Evolutionary conservation across 1,140 invertebrate species (phyloP), one percentile per base, ranked within the genome.

Genomic region (Hypothenemus hampei): DNA sequence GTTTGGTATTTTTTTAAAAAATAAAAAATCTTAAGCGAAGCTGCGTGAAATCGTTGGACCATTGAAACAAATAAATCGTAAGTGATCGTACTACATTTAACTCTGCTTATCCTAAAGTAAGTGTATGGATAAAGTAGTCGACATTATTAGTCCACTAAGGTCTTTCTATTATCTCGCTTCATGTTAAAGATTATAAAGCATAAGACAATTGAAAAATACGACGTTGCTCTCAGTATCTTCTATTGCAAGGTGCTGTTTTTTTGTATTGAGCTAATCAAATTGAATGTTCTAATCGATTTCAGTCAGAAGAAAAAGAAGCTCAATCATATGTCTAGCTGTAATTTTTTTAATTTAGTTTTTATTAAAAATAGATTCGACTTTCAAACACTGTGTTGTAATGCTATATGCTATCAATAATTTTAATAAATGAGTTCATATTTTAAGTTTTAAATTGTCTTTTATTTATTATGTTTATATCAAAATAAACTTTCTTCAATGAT

Each of bases 381-480:
- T 53, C 36, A 36, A 57, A 65, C n/a, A 69, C 63, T 68, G 62
- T 68, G 68, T 69, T 69, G 66, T 68, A 68, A 55, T 66, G 65
- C 68, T 39, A 67, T 65, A 49, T 50, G 48, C 21, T 44, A 44
- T 44, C 5, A 43, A 66, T 59, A 61, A 65, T 68, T 69, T 68
- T 64, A 69, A 67, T 69, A 65, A 67, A 68, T 68, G 66, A 68
- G 68, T 65, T 66, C 61, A 64, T 68, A 69, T 69, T 69, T 68
- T 69, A 69, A 64, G 58, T 66, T 61, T 57, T 49, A 49, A 33
- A n/a, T 23, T 39, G 19, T 3, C 3, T 41, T 40, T 56, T 21
- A 31, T 46, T 46, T 39, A n/a, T 13, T 1, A 39, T n/a, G 16
- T 16, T 8, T 39, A 10, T 8, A 8, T 39, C 16, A 8, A 8